Evolutionary conservation across 1,140 invertebrate species (phyloP).

Genomic region (Calliopsis andreniformis): DNA sequence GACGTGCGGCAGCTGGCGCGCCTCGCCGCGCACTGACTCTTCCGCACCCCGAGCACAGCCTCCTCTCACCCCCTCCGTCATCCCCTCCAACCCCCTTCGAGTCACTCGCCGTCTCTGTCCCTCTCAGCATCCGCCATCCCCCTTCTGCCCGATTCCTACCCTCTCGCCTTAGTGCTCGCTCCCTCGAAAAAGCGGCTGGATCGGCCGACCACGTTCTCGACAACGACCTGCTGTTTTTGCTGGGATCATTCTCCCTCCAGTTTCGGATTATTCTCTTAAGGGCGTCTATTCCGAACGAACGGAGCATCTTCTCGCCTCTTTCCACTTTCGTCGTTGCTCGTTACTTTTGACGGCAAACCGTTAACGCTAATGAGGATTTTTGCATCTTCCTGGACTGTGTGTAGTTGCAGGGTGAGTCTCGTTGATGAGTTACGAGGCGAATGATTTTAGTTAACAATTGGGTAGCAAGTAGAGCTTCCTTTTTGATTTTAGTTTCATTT

Average conservation of each 20-base stretch:
- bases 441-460: too few relatives aligned
- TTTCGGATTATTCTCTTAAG: slow-evolving; percentile 14
- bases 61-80: slow-evolving; percentile 50
- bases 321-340: not conserved
- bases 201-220: slow-evolving; percentile 13
- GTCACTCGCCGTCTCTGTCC: slow-evolving; percentile 26
- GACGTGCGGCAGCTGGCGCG: slow-evolving; percentile 79
- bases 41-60: slow-evolving; percentile 68
- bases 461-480: too few relatives aligned
- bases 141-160: slow-evolving; percentile 25
- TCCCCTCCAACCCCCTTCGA: slow-evolving; percentile 27
- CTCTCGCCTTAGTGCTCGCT: slow-evolving; percentile 28
- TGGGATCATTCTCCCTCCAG: not conserved
- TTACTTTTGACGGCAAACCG: not conserved
- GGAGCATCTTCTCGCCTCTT: not conserved
- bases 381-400: slow-evolving; percentile 22
- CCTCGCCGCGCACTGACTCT: slow-evolving; percentile 79
- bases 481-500: too few relatives aligned
- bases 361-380: slow-evolving; percentile 24
- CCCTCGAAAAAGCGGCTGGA: slow-evolving; percentile 11
- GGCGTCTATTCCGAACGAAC: slow-evolving; percentile 20
- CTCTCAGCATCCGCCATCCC: slow-evolving; percentile 49
- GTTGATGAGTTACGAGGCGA: too few relatives aligned
- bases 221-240: slow-evolving; percentile 22
- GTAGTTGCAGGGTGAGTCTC: too few relatives aligned